Evolutionary conservation across 1,140 invertebrate species (phyloP), one percentile per base, ranked within the genome.

Genomic region (Drosophila fuyamai): DNA sequence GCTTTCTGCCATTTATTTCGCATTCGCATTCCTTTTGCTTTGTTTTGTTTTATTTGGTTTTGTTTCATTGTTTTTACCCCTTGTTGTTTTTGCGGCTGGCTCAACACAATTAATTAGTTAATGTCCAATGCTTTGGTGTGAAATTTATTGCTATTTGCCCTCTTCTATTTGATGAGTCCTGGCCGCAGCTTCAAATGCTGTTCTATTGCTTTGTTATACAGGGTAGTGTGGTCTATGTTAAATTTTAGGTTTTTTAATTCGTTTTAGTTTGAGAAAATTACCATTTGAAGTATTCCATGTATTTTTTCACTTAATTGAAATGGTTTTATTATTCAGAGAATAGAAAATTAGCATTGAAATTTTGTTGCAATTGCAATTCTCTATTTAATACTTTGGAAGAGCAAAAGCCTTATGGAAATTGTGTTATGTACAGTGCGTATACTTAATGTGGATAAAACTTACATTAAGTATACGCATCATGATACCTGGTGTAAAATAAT

Each of bases 21-120:
- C 58, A 48, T 50, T 55, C 18, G 23, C 18, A 55, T 54, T 79
- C n/a, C n/a, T n/a, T n/a, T n/a, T n/a, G n/a, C n/a, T n/a, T 75
- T 35, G 32, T 23, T 32, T 44, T 46, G 18, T 36, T 70, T 48
- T 27, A 48, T 57, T 65, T 55, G 29, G 18, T 29, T 54, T 44
- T 51, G 29, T 59, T 62, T 75, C 16, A 18, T 43, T 23, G 23
- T 23, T 23, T 23, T 23, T 38, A 58, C 67, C 13, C 13, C 35
- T 14, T 72, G 78, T 75, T 81, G 74, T 47, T 67, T 75, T 76
- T 85, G 82, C 82, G 82, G 82, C 70, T 68, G 66, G 70, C 83
- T 82, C 85, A 81, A 81, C 76, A 88, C 83, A 86, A 88, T 86
- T 86, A 88, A 86, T 88, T 86, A 86, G 83, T 88, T 86, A 88